Conservation (phyloP, 1,140 invertebrate genomes). For the Zaprionus vittiger region DNA sequence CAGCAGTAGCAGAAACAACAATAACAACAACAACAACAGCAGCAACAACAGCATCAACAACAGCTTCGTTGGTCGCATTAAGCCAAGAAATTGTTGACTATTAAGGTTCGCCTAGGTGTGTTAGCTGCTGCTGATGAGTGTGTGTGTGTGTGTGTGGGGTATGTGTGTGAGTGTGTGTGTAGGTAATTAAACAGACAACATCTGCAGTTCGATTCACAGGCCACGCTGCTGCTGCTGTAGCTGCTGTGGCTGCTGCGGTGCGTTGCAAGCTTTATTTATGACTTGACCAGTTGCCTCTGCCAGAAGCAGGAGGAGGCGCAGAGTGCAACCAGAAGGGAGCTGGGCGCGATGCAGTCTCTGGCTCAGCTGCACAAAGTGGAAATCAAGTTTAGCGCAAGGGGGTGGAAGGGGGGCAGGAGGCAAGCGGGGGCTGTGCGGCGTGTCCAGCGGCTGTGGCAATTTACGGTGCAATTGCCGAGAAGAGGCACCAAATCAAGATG, state of each 20-base stretch:
- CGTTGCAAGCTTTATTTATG: conserved; percentile 68
- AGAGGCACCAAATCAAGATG: conserved; percentile 65
- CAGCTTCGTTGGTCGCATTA: conserved; percentile 33
- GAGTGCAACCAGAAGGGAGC: conserved; percentile 5
- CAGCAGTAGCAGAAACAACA: conserved; percentile 7
- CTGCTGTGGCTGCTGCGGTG: conserved; percentile 17
- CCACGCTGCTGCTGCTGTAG: conserved; percentile 32
- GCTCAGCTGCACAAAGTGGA: conserved; percentile 17
- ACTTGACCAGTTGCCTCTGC: conserved; percentile 63
- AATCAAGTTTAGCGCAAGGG: conserved; percentile 62
- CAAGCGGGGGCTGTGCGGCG: neutral
- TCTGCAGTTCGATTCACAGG: conserved; percentile 62
- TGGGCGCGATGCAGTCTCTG: neutral
- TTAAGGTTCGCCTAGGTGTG: conserved; percentile 18
- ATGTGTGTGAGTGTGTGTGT: conserved; percentile 37
- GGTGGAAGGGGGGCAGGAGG: neutral
- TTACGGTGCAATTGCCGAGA: conserved; percentile 39
- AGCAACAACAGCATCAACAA: conserved; percentile 8
- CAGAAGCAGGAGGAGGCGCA: neutral
- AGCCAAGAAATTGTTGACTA: conserved; percentile 41
- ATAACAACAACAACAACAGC: conserved; percentile 11
- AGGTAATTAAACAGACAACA: conserved; percentile 75
- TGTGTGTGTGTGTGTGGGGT: neutral
- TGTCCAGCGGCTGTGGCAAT: conserved; percentile 38
- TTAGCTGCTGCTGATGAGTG: conserved; percentile 1